Evolutionary conservation across 2,797 vertebrate genomes (phyloP).

Genomic region (Xenentodon cancila): DNA sequence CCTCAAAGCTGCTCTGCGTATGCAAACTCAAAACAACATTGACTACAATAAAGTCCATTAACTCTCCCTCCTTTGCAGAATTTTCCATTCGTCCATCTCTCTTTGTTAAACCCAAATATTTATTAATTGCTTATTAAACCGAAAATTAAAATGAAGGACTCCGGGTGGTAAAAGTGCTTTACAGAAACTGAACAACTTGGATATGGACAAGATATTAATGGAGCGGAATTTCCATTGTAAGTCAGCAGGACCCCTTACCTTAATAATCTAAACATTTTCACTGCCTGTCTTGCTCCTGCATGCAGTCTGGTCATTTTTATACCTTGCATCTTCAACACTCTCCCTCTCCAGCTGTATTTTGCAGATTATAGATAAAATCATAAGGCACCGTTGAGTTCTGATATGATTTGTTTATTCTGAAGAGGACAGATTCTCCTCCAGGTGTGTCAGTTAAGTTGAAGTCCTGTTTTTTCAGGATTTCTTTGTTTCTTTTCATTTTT

Average conservation of each 20-base stretch:
- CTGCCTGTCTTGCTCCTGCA: conserved; percentile 42
- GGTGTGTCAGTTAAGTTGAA: conserved; percentile 8
- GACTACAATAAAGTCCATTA: no score
- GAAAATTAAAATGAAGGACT: conserved; percentile 37
- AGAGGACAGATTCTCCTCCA: conserved; percentile 2
- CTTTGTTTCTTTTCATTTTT: background rate
- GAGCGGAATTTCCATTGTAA: conserved; percentile 1
- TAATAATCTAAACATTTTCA: conserved; percentile 22
- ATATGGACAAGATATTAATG: background rate
- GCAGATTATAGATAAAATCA: conserved; percentile 45
- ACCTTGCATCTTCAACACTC: conserved; percentile 39
- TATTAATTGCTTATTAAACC: conserved; percentile 17
- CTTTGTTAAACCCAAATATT: no score
- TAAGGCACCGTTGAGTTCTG: conserved; percentile 28
- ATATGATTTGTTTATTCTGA: conserved; percentile 26
- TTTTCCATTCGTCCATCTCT: conserved; percentile 51
- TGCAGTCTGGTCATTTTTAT: conserved; percentile 55
- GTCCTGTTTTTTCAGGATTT: background rate
- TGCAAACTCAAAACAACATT: conserved; percentile 1
- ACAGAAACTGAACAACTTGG: background rate
- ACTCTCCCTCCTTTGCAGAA: no score
- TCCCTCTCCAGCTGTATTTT: conserved; percentile 33
- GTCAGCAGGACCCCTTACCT: background rate
- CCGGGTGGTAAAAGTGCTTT: conserved; percentile 28
- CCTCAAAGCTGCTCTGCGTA: conserved; percentile 5